Evolutionary conservation across 2,888 invertebrate species (phyloP).

Genomic region (Scrobipalpa costella): DNA sequence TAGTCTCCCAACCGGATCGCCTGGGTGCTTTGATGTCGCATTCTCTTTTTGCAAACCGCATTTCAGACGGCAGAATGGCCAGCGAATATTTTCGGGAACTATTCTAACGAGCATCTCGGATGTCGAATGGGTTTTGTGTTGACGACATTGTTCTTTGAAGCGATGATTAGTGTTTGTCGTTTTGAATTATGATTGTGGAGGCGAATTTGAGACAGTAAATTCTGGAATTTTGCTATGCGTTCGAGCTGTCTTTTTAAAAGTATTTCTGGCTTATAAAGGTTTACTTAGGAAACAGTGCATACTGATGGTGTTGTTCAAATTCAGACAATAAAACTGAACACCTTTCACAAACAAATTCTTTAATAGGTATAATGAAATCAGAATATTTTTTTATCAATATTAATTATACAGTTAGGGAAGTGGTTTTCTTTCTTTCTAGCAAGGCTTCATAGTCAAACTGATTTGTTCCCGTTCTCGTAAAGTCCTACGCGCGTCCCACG

Average conservation of each 20-base stretch:
- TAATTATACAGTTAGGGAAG: no score
- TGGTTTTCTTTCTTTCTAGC: no score
- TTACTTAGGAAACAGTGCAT: no score
- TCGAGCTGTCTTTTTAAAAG: background rate
- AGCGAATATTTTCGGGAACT: constrained; percentile 74
- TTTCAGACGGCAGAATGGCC: constrained; percentile 60
- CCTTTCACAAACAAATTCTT: no score
- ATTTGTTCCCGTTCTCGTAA: background rate
- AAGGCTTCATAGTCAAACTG: no score
- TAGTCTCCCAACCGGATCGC: constrained; percentile 65
- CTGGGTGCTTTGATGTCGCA: constrained; percentile 75
- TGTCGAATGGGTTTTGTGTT: constrained; percentile 42
- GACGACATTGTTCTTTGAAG: constrained; percentile 34
- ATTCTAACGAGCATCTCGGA: constrained; percentile 51
- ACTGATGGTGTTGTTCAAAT: no score
- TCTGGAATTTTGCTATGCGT: background rate
- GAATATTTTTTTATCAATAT: no score
- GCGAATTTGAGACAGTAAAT: background rate
- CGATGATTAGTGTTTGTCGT: constrained; percentile 19
- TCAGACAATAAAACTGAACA: no score
- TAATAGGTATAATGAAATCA: no score
- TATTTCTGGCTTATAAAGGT: no score
- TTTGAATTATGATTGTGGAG: background rate
- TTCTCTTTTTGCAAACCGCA: constrained; percentile 77
- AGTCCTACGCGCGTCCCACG: constrained; percentile 5